These are phyloP conservation scores for Lagorchestes hirsutus DNA, from an alignment of 2,797 vertebrate genomes.

Conservation along the genomic window DNA sequence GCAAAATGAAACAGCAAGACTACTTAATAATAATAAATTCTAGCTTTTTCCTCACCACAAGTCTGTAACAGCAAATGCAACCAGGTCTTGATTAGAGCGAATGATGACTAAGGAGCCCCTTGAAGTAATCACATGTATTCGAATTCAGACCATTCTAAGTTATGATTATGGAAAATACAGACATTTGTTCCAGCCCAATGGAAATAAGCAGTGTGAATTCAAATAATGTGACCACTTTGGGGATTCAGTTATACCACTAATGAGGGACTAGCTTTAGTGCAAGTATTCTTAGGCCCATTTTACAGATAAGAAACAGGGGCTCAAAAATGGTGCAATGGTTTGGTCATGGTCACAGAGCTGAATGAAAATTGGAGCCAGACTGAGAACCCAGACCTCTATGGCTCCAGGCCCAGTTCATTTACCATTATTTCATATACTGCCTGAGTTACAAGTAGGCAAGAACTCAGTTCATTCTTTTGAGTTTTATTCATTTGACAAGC, in stretches of 20 bases:
- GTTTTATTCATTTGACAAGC: rapidly evolving
- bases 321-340: not conserved
- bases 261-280: not conserved
- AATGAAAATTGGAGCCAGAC: not conserved
- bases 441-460: not conserved
- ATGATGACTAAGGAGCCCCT: not conserved
- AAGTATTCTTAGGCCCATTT: not conserved
- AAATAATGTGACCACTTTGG: not conserved
- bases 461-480: rapidly evolving
- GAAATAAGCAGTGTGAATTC: not conserved
- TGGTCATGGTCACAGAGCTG: not conserved
- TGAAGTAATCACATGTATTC: not conserved
- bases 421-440: not conserved
- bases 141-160: not conserved
- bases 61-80: not conserved
- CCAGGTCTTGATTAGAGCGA: not conserved
- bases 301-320: not conserved
- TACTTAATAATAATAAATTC: not conserved
- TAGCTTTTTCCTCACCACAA: not conserved
- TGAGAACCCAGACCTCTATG: not conserved
- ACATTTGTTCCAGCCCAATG: not conserved
- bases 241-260: not conserved
- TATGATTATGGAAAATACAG: not conserved
- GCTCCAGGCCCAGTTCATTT: not conserved
- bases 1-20: not conserved